Evolutionary conservation across 2,113 vertebrate genomes (phyloP), one percentile per base, ranked within the genome.

Genomic region (Lycaon pictus): DNA sequence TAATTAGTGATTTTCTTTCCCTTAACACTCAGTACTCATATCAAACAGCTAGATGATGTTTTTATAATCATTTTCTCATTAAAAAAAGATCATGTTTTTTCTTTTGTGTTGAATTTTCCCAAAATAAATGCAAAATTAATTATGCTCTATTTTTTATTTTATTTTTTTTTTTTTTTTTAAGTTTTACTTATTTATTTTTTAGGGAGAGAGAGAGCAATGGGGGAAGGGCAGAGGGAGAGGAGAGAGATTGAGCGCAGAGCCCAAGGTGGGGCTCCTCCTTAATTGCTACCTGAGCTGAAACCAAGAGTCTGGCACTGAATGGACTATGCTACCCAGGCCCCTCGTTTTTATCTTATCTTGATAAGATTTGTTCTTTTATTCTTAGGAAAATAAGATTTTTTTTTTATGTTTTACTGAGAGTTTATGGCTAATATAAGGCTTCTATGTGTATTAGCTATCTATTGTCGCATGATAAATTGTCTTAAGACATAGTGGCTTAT

Each of bases 61-160:
- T 37, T 93, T 37, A 27, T 48, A 88, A 94, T 96, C n/a, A 84
- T 96, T 93, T 96, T 96, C 77, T 95, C 55, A 48, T 96, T 93
- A 93, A 79, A 85, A 83, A 93, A 89, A 69, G 51, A 87, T 69
- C 9, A 86, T 35, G 43, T 69, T 87, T 94, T 96, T 65, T 22
- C 48, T 93, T 92, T 13, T 11, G 3, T 89, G 60, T 86, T 86
- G 93, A 87, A 65, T n/a, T 96, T 94, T 35, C 4, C n/a, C 63
- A 16, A 7, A 72, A 77, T 43, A 43, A 93, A 79, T 53, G 13
- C 58, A 48, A 94, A 94, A 72, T 87, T 58, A 97, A 69, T 65
- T 96, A 56, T 35, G 11, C 22, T 97, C 94, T 88, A 32, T 82
- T n/a, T n/a, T 97, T 95, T 81, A 72, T 71, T 76, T 96, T 84